Percentiles rank a stretch among this genome's conserved stretches.
Conservation (phyloP, 2,888 invertebrate species). For the Nemoura dubitans region DNA sequence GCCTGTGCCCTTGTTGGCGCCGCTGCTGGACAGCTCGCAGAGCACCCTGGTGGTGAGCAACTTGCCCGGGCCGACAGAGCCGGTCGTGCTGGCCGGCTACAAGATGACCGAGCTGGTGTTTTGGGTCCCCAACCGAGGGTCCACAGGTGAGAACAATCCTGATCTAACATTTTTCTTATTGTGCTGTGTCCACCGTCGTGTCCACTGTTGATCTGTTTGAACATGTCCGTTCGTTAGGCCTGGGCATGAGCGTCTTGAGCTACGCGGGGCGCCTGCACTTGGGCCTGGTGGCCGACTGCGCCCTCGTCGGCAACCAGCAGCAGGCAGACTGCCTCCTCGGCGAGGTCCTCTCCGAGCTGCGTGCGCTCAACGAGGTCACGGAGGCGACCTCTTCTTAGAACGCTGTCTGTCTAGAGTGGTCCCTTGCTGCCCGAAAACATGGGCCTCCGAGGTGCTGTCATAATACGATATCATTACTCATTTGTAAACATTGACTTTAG, state of each 20-base stretch:
- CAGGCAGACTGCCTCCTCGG: conserved; percentile 59
- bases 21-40: conserved; percentile 60
- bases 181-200: neutral
- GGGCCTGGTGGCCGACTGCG: conserved; percentile 62
- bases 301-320: conserved; percentile 58
- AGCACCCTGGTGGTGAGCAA: conserved; percentile 66
- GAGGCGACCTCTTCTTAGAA: neutral
- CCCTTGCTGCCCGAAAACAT: too few species aligned
- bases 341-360: conserved; percentile 17
- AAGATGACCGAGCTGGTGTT: conserved; percentile 62
- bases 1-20: conserved; percentile 60
- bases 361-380: neutral
- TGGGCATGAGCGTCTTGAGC: conserved; percentile 63
- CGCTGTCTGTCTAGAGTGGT: too few species aligned
- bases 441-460: too few species aligned
- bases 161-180: neutral
- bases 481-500: too few species aligned
- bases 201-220: too few species aligned
- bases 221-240: conserved; percentile 56
- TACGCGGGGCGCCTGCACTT: conserved; percentile 63
- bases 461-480: too few species aligned
- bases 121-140: conserved; percentile 65
- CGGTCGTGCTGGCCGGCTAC: conserved; percentile 60
- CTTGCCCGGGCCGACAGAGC: conserved; percentile 62
- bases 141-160: conserved; percentile 59